Base-by-base conservation (phyloP, 2,797 vertebrate genomes). In the Cynodonichthys magdalenae region DNA sequence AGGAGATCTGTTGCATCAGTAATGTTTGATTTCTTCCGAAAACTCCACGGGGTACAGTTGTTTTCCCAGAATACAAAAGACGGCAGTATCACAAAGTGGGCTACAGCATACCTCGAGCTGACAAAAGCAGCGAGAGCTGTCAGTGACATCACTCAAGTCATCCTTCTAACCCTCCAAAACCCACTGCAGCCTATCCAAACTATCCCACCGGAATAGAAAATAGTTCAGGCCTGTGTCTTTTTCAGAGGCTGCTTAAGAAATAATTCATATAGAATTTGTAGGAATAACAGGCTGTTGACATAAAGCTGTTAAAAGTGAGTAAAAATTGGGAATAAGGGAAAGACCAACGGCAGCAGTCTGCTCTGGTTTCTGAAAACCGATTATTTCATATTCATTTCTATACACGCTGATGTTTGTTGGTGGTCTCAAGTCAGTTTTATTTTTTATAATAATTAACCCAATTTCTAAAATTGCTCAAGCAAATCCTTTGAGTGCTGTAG, bases 41-140 rank as follows among this genome's bases (percentile, higher is more conserved):
- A 87, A 86, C 88, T 88, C 87, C 59, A 74, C 84, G 65, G 87
- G 84, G 80, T 85, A 79, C 77, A 78, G 86, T 82, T 88, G 77
- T 89, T 90, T 91, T 88, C 82, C 83, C 83, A 75, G 87, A 92
- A 93, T 91, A 91, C 89, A 92, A 91, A 92, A 90, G 86, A 84
- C 85, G 78, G 76, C 76, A 55, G 84, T 85, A 90, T 92, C 89
- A 90, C 84, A 90, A 78, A 83, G 77, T 76, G 45, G 82, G 85
- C 77, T 82, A 83, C 74, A 27, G 69, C 76, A 68, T 83, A 71
- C 88, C 90, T 48, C 72, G 83, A 91, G 91, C 91, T 92, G 91
- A 87, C 86, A 81, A 81, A 89, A 89, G 85, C 84, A 87, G 87
- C 74, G 80, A 80, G 81, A 86, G 78, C 83, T 92, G 92, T 93